Conservation (phyloP, 1,140 invertebrate genomes). For the Chrysoperla carnea region DNA sequence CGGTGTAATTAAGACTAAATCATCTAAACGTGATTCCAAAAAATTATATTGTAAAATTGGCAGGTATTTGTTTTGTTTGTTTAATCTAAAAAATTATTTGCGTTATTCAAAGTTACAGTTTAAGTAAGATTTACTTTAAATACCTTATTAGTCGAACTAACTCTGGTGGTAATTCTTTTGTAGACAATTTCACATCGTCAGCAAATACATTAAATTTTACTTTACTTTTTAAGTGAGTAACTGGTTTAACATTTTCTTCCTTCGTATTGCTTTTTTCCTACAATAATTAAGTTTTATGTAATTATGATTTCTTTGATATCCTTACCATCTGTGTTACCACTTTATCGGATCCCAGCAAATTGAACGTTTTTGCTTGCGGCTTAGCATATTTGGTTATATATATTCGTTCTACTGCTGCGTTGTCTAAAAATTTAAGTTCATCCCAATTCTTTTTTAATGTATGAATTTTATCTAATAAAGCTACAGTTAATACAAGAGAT, state of each 20-base stretch:
- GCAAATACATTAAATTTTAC: conserved; percentile 42
- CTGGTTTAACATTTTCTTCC: conserved; percentile 11
- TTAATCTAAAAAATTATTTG: conserved; percentile 30
- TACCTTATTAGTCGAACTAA: conserved; percentile 20
- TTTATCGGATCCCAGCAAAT: too few relatives aligned
- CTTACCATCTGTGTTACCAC: too few relatives aligned
- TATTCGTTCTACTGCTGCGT: conserved; percentile 36
- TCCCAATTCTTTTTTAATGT: conserved; percentile 30
- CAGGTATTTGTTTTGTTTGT: conserved; percentile 49
- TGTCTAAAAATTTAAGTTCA: conserved; percentile 18
- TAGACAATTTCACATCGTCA: conserved; percentile 34
- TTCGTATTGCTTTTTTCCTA: conserved; percentile 18
- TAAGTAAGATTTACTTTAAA: neutral
- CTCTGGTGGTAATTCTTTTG: conserved; percentile 39
- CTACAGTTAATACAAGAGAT: conserved; percentile 48
- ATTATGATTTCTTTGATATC: too few relatives aligned
- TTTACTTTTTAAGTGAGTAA: conserved; percentile 38
- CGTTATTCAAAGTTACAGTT: conserved; percentile 8
- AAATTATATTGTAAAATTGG: conserved; percentile 72
- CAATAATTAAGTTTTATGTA: conserved; percentile 56
- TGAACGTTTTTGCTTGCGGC: conserved; percentile 27
- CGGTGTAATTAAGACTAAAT: conserved; percentile 44
- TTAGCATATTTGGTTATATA: conserved; percentile 47
- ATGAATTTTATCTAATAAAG: conserved; percentile 28
- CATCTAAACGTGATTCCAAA: conserved; percentile 53